Base-by-base conservation (phyloP, 1,140 invertebrate species). In the Vollenhovia emeryi region DNA sequence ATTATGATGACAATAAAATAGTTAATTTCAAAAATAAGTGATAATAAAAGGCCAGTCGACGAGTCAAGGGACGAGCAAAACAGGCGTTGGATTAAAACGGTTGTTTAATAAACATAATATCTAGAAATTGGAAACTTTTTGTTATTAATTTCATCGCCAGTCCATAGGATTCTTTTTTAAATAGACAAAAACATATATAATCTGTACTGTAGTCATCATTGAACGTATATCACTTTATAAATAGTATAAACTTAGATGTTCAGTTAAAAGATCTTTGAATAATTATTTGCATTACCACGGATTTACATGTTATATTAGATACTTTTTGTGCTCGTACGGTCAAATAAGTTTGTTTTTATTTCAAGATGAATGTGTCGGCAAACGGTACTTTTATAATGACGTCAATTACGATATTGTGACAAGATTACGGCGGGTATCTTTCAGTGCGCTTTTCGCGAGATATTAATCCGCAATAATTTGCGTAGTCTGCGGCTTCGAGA, bases 391-490 rank as follows among this genome's bases (percentile, higher is more conserved):
- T 30, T 33, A 24, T 21, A 64, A 21, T 11, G 8, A 79, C 6
- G n/a, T n/a, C n/a, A n/a, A n/a, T n/a, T n/a, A n/a, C n/a, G 27
- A 40, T 27, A n/a, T 45, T 48, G 9, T 2, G 27, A 45, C 27
- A 33, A 36, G 45, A 50, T 50, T 24, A 21, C 13, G n/a, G 48
- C 59, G 24, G 43, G 55, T 27, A 36, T 86, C 45, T 69, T 40
- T 18, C 2, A 11, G 43, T 11, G 45, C 11, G 43, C 62, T 68
- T 52, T 79, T 55, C 15, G 64, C 43, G 36, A 52, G 60, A 68
- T 68, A 86, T 87, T 86, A 86, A 86, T 87, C 60, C 15, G 57
- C 68, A 62, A 76, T 57, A 59, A 82, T 64, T 74, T 27, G 45
- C 33, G n/a, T 83, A 83, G 45, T 66, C 68, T 43, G 86, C 73